Conservation (phyloP, 1,140 invertebrate genomes). For the Scaptodrosophila lebanonensis region DNA sequence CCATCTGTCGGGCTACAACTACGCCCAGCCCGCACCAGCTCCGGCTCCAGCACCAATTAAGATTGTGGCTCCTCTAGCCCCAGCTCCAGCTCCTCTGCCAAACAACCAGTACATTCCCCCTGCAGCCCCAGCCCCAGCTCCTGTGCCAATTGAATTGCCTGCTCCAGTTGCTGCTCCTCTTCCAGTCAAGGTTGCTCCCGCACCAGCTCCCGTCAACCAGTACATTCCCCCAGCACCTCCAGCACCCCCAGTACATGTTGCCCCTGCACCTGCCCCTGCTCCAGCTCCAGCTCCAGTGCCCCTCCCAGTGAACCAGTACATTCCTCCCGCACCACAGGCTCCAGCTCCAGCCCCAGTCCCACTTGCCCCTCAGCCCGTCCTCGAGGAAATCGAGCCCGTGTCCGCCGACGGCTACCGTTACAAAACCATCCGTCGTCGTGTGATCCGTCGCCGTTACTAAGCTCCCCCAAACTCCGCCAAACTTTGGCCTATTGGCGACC, state of each 20-base stretch:
- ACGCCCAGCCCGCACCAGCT: conserved; percentile 44
- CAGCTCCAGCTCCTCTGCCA: conserved; percentile 26
- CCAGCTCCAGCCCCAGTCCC: conserved; percentile 15
- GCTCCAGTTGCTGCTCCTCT: conserved; percentile 7
- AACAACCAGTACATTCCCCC: conserved; percentile 20
- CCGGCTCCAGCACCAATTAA: not conserved
- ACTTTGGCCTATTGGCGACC: conserved; percentile 6
- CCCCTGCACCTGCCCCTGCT: conserved; percentile 18
- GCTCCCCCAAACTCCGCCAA: not conserved
- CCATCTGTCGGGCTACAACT: conserved; percentile 67
- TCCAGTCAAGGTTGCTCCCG: conserved; percentile 3
- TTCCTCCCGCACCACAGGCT: conserved; percentile 28
- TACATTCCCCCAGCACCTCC: conserved; percentile 43
- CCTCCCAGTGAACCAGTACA: conserved; percentile 30
- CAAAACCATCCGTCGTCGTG: conserved; percentile 60
- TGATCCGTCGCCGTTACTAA: conserved; percentile 58
- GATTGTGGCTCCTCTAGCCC: conserved; percentile 15
- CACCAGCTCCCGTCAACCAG: conserved; percentile 21
- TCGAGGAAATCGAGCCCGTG: conserved; percentile 63
- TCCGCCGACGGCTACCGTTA: conserved; percentile 61
- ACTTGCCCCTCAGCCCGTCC: conserved; percentile 49
- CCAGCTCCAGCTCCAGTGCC: conserved; percentile 41
- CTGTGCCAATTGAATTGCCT: conserved; percentile 33
- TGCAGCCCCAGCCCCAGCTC: conserved; percentile 31
- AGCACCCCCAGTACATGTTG: conserved; percentile 24